Conservation (phyloP, 2,113 vertebrate species). For the Prolemur simus region DNA sequence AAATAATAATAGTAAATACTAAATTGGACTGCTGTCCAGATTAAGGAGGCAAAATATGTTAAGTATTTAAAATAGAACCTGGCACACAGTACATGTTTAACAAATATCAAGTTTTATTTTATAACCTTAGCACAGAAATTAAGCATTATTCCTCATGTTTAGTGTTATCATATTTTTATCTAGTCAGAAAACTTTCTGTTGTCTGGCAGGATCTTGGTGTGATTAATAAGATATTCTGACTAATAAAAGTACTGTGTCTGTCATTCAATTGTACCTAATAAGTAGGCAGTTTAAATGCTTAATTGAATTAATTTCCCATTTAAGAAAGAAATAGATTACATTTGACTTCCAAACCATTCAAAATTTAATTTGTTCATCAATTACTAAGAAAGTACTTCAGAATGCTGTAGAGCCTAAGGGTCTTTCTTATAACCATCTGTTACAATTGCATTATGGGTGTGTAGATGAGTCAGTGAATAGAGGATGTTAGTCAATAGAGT, state of each 20-base stretch:
- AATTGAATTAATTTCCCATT: constrained; percentile 58
- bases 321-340: constrained; percentile 49
- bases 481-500: constrained; percentile 40
- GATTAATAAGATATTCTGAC: constrained; percentile 49
- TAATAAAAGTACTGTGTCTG: neutral
- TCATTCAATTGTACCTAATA: constrained; percentile 45
- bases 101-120: neutral
- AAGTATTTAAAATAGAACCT: constrained; percentile 22
- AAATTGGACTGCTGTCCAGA: neutral
- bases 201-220: neutral
- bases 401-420: constrained; percentile 26
- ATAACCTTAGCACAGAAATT: constrained; percentile 6
- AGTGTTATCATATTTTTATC: neutral
- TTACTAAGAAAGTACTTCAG: constrained; percentile 59
- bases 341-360: constrained; percentile 48
- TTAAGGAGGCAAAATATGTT: neutral
- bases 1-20: neutral
- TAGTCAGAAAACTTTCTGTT: constrained; percentile 4
- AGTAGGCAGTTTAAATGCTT: constrained; percentile 55
- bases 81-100: neutral
- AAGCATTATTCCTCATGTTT: neutral
- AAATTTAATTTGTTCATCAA: constrained; percentile 48
- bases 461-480: constrained; percentile 42
- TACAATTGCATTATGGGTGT: constrained; percentile 35
- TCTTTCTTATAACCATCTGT: constrained; percentile 55